Evolutionary conservation across 2,113 vertebrate genomes (phyloP).

Genomic region (Vombatus ursinus): DNA sequence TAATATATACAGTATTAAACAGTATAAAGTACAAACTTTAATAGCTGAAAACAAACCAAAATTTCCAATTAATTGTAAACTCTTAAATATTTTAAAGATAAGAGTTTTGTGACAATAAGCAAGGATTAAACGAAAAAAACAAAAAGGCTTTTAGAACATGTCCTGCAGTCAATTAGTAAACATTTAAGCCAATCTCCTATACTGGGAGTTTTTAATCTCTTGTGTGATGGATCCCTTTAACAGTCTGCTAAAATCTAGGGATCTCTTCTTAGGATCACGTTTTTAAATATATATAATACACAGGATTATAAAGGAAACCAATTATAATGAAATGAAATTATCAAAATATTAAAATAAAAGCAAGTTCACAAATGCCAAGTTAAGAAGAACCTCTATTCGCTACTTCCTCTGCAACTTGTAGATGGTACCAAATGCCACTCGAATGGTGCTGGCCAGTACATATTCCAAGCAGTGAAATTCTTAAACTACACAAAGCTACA

Average conservation of each 20-base stretch:
- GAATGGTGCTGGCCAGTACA: not conserved
- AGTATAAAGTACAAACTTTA: not conserved
- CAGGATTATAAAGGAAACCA: not conserved
- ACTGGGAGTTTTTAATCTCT: not conserved
- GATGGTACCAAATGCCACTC: not conserved
- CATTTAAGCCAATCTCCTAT: not conserved
- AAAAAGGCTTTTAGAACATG: conserved; percentile 1
- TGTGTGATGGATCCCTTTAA: not conserved
- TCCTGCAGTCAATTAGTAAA: conserved; percentile 4
- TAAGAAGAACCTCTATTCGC: not conserved
- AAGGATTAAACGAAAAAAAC: conserved; percentile 31
- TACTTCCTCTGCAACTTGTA: not conserved
- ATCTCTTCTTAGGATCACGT: not conserved
- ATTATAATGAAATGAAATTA: not conserved
- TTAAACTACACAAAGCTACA: not conserved
- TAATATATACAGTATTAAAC: not conserved
- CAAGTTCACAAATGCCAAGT: not conserved
- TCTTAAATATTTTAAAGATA: not conserved
- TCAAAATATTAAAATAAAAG: not conserved
- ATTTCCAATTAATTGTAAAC: not conserved
- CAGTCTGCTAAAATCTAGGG: not conserved
- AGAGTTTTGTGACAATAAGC: conserved; percentile 33
- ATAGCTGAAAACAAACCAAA: not conserved
- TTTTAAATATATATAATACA: no score
- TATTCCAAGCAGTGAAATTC: not conserved